Evolutionary conservation across 92 coral and sea anemone genomes (phyloP), one percentile per base, ranked within the genome.

Genomic region (Epizoanthus ramosus): DNA sequence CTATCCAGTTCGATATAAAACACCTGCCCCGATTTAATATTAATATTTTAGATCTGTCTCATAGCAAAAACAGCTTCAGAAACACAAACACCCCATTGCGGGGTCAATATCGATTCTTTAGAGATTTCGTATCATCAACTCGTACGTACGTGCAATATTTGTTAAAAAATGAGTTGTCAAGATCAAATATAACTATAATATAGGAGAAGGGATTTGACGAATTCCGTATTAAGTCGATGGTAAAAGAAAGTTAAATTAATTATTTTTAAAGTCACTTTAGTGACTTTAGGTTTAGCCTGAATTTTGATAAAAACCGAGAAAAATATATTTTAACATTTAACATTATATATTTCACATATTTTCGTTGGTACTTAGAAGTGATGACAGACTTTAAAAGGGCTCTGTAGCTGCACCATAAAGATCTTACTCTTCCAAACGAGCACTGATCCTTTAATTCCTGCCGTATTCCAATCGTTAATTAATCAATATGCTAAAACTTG

Each of bases 11-110:
- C 71, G 39, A 43, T 39, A 12, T 60, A 50, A 77, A 77, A 15
- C 82, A 60, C 82, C 82, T 75, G 80, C 10, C 35, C 17, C 12
- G 33, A 75, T 21, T 50, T 9, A 31, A 33, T 10, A 33, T n/a
- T 57, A 6, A 75, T 31, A 15, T 28, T 28, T 15, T 67, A 67
- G 17, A 33, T 31, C 5, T 14, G 45, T 67, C 54, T 10, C 54
- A 50, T 50, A 50, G 54, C 54, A 50, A 50, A 50, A 50, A 50
- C 54, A 50, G 45, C 39, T 28, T 67, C 72, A 65, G 28, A 39
- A 76, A 68, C 21, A 41, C 43, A 9, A 41, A 61, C 71, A n/a
- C 47, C 63, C 50, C 12, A 58, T 24, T 56, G 52, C 22, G 63
- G 14, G 52, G 63, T 28, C 59, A 25, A 0, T 41, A 61, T 61